Evolutionary conservation across 2,797 vertebrate species (phyloP).

Genomic region (Hypotaenidia philippensis): DNA sequence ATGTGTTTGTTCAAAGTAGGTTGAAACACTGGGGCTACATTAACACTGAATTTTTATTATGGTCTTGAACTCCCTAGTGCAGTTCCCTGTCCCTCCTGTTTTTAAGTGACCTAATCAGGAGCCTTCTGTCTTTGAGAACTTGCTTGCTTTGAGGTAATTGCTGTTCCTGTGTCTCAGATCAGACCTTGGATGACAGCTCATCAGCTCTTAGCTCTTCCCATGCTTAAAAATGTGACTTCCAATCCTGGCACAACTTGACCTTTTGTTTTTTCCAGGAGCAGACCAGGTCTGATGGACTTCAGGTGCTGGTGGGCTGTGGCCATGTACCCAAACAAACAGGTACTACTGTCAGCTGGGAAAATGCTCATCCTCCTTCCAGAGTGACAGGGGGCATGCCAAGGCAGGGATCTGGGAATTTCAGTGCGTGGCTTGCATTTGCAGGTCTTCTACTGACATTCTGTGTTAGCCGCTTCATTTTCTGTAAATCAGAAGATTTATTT

Average conservation of each 20-base stretch:
- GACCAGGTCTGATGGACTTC: not conserved
- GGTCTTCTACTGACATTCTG: not conserved
- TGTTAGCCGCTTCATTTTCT: not conserved
- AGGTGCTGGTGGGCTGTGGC: accelerated
- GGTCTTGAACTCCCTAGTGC: not conserved
- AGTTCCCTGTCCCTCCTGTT: not conserved
- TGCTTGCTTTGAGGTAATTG: not conserved
- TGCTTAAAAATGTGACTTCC: not conserved
- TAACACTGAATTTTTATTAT: not conserved
- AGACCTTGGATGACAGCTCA: not conserved
- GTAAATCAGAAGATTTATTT: not conserved
- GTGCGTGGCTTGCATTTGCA: not conserved
- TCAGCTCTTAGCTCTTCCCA: not conserved
- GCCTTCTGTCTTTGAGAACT: not conserved
- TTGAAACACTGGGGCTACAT: not conserved
- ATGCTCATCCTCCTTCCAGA: not conserved
- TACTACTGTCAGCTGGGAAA: accelerated
- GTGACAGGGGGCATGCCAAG: accelerated
- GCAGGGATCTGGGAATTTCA: not conserved
- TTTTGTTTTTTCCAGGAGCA: not conserved
- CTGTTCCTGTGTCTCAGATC: not conserved
- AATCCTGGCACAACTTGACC: not conserved
- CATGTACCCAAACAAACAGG: accelerated
- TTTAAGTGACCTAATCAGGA: not conserved
- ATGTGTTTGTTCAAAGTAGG: not conserved